Base-by-base conservation (phyloP, 1,140 invertebrate genomes). In the Adelges cooleyi region DNA sequence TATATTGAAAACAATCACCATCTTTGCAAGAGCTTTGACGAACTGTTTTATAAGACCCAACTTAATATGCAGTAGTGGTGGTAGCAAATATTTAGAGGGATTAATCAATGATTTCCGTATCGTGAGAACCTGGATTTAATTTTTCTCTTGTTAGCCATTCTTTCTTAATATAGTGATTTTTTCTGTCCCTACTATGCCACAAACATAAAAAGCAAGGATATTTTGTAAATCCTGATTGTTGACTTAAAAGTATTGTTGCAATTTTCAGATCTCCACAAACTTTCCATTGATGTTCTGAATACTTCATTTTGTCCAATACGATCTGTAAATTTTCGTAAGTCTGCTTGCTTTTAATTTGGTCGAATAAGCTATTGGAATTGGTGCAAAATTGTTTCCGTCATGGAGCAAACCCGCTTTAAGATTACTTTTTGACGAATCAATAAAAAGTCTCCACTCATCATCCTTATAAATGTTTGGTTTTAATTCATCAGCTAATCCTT, bases 151-250 rank as follows among this genome's bases (percentile, higher is more conserved):
- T 71, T 54, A 69, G 68, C 72, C 72, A 77, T 46, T 67, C 50
- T 42, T 70, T 66, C 52, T 71, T 68, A 25, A 54, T 69, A 66
- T 73, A 77, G 68, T 77, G 74, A 25, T 67, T 20, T n/a, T 68
- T 11, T 62, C 68, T 68, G 22, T 66, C 70, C 65, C 75, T 71
- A 29, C 74, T 78, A 66, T 77, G 70, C 74, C 75, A 78, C 50
- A 74, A 67, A 66, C 75, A 78, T n/a, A 78, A 62, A 65, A 71
- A 74, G 68, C 75, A 77, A 4, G 68, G 66, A 67, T 71, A 74
- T 66, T 79, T 78, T 52, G 73, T 77, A 69, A 71, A 78, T 13
- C 75, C 74, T 29, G 68, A 65, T 69, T 77, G 75, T 33, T 69
- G 65, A 15, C 67, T 67, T 15, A 70, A 22, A 8, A 68, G 18